Evolutionary conservation across 1,140 invertebrate species (phyloP).

Genomic region (Popillia japonica): DNA sequence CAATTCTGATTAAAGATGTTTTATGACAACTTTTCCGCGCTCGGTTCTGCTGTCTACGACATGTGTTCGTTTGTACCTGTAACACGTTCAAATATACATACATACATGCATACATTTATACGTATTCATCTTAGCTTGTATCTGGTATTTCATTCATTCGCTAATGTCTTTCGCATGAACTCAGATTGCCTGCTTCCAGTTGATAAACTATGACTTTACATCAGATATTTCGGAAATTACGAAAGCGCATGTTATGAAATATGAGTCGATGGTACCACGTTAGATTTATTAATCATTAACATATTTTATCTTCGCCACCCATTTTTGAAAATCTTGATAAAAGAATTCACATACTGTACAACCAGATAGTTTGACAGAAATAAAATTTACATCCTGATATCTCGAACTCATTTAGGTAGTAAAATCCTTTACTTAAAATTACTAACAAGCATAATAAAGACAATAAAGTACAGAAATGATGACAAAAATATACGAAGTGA

Average conservation of each 20-base stretch:
- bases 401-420: background rate
- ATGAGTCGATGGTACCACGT: background rate
- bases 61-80: constrained; percentile 1
- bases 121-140: background rate
- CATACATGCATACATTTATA: background rate
- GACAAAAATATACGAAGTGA: too few relatives aligned
- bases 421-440: too few relatives aligned
- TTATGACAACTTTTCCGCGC: constrained; percentile 35
- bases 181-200: constrained; percentile 13
- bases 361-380: background rate
- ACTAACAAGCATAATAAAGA: too few relatives aligned
- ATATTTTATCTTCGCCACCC: background rate
- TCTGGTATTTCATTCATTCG: constrained; percentile 24
- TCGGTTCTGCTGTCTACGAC: constrained; percentile 21
- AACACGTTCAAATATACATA: background rate
- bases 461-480: too few relatives aligned
- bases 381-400: background rate
- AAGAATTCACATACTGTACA: background rate
- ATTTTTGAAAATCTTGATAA: background rate
- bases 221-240: constrained; percentile 32
- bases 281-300: background rate
- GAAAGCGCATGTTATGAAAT: constrained; percentile 27
- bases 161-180: constrained; percentile 20
- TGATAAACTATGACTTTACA: constrained; percentile 21
- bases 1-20: constrained; percentile 38